Evolutionary conservation across 2,888 invertebrate genomes (phyloP), one percentile per base, ranked within the genome.

Genomic region (Drosophila koepferae): DNA sequence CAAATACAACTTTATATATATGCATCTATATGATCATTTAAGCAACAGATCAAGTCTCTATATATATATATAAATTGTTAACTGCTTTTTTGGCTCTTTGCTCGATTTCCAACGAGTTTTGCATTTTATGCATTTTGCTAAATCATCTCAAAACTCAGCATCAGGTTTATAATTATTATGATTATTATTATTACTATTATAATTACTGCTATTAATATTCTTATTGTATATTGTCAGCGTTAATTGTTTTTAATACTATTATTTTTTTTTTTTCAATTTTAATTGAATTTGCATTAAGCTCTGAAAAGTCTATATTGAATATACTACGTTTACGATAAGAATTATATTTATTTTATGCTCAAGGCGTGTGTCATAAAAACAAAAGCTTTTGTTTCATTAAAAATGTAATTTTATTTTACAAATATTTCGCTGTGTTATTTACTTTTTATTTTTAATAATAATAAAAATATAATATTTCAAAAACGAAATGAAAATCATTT

Each of bases 371-470:
- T 88, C 83, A 86, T 88, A 84, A 78, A 20, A 6, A 55, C 43
- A 44, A 28, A 49, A 59, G 40, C 55, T 55, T 41, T 41, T 40
- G 55, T 41, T 73, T 65, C 54, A 64, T 77, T 78, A 58, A 54
- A 63, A 62, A 65, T 79, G 75, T 79, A 76, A 80, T 77, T 88
- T 73, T 82, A 72, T 72, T 77, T 67, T 56, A 8, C 16, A n/a
- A 41, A 38, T 56, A 49, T 51, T 68, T 79, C 86, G 86, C 84
- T 84, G 84, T 88, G 84, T 88, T 85, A 85, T 88, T 83, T 88
- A 88, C 68, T 86, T 83, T 88, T 81, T 88, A 86, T 65, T 40
- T 38, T 10, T 23, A 54, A 40, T 40, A 7, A 38, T 54, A 40
- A 16, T 16, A 54, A 74, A 75, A 73, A 77, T 67, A 18, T 16